phyloP scores from a whole-genome alignment of 2,797 vertebrate genomes.

The Myotis pilosus region DNA sequence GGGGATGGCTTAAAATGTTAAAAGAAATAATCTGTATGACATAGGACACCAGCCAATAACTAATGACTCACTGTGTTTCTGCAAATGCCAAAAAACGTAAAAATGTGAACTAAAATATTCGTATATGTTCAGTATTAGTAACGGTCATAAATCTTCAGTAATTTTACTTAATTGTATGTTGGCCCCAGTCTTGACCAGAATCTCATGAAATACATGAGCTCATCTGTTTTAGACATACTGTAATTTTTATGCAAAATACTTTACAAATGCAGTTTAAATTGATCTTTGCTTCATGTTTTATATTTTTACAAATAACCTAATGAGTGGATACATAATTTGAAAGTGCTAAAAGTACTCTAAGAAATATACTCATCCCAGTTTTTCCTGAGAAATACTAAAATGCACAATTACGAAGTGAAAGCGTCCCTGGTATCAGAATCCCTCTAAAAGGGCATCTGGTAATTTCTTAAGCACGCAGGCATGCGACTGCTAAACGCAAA shows the following conservation, averaged over 20 bases:
- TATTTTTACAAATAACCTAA: slow-evolving; percentile 53
- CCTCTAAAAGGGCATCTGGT: not conserved
- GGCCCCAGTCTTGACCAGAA: slow-evolving; percentile 8
- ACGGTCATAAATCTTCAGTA: slow-evolving; percentile 2
- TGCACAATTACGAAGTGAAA: not conserved
- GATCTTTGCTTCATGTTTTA: slow-evolving; percentile 46
- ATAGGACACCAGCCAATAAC: not conserved
- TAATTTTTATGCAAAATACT: slow-evolving; percentile 24
- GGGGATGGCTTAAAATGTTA: not conserved
- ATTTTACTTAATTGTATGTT: slow-evolving; percentile 9
- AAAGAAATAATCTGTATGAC: not conserved
- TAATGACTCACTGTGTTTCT: not conserved
- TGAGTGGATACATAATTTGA: not conserved
- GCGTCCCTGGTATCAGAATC: not conserved
- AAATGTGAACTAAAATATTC: slow-evolving; percentile 51
- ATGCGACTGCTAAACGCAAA: accelerated
- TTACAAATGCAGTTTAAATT: not conserved
- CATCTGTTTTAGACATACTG: not conserved
- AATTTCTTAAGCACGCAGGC: not conserved
- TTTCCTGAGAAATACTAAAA: not conserved
- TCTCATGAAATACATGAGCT: not conserved
- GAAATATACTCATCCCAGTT: not conserved
- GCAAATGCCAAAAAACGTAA: not conserved
- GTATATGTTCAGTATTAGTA: not conserved
- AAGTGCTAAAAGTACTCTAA: slow-evolving; percentile 14